A percentile compares a stretch with the other conserved stretches of the same genome.
Evolutionary conservation across 1,140 invertebrate genomes (phyloP).

Genomic region (Lethrus apterus): DNA sequence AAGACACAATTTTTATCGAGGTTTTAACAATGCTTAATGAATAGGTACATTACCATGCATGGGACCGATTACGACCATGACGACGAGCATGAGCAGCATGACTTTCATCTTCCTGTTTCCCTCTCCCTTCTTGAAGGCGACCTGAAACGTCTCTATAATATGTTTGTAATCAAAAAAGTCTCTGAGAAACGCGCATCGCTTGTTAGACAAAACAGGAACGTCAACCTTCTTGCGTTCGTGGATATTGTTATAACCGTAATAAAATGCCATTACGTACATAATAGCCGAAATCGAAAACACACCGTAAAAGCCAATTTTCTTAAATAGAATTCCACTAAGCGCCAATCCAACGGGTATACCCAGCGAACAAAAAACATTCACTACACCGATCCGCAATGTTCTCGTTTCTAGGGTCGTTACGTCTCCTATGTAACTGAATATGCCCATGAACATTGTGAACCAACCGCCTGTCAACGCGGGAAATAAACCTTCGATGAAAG

Average conservation of each 20-base stretch:
- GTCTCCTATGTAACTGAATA: slow-evolving; percentile 84
- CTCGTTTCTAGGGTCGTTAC: slow-evolving; percentile 72
- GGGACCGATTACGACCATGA: slow-evolving; percentile 77
- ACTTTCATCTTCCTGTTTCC: slow-evolving; percentile 64
- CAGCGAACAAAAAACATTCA: slow-evolving; percentile 73
- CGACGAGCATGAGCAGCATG: slow-evolving; percentile 65
- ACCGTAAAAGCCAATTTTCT: slow-evolving; percentile 71
- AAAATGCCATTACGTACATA: slow-evolving; percentile 65
- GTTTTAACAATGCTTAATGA: background rate
- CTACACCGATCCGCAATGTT: slow-evolving; percentile 74
- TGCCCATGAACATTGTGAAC: slow-evolving; percentile 83
- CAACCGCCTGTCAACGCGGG: slow-evolving; percentile 74
- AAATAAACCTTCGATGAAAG: slow-evolving; percentile 66
- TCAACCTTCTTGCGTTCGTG: slow-evolving; percentile 50
- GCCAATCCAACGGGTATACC: slow-evolving; percentile 73
- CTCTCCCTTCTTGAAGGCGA: slow-evolving; percentile 66
- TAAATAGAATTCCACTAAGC: slow-evolving; percentile 60
- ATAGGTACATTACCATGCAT: slow-evolving; percentile 61
- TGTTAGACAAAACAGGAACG: slow-evolving; percentile 38
- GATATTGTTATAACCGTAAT: slow-evolving; percentile 60
- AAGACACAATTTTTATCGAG: slow-evolving; percentile 19
- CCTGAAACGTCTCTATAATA: slow-evolving; percentile 63
- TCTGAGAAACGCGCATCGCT: slow-evolving; percentile 35
- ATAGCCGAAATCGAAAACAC: slow-evolving; percentile 66
- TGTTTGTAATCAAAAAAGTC: slow-evolving; percentile 69